phyloP scores from a whole-genome alignment of 1,140 invertebrate species.

The Dendroctonus valens region DNA sequence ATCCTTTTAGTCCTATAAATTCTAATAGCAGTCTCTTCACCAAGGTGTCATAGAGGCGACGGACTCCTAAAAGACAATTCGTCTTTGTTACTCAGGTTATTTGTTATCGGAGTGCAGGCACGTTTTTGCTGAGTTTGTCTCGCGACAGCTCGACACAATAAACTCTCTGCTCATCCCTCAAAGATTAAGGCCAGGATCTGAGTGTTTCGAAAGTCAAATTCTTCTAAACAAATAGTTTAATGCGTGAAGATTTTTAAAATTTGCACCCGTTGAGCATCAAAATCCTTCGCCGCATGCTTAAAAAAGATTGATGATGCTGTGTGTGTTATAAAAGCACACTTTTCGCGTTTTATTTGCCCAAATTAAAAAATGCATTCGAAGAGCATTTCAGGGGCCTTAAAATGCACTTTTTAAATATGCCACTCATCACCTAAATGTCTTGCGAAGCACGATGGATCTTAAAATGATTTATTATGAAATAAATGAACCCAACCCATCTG shows the following conservation, averaged over 20 bases:
- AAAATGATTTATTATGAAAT: no score
- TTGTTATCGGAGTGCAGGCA: neutral
- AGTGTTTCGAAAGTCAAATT: neutral
- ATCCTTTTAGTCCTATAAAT: neutral
- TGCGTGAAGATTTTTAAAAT: neutral
- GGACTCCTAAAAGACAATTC: neutral
- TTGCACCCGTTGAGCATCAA: no score
- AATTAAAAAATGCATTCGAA: no score
- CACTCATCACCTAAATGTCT: no score
- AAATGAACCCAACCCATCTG: no score
- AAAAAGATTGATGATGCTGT: no score
- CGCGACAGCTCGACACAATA: neutral
- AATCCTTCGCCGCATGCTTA: no score
- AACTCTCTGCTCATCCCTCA: neutral
- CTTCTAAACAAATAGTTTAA: neutral
- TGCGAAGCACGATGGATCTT: no score
- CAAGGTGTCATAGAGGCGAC: neutral
- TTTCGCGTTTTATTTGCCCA: no score
- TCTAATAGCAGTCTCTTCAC: neutral
- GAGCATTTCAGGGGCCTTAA: no score
- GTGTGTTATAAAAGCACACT: no score
- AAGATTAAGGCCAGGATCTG: neutral
- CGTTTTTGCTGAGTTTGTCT: neutral
- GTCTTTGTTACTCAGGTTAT: neutral
- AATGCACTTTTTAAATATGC: no score